phyloP scores from a whole-genome alignment of 2,888 invertebrate species.

The Rhodophaea formosa region DNA sequence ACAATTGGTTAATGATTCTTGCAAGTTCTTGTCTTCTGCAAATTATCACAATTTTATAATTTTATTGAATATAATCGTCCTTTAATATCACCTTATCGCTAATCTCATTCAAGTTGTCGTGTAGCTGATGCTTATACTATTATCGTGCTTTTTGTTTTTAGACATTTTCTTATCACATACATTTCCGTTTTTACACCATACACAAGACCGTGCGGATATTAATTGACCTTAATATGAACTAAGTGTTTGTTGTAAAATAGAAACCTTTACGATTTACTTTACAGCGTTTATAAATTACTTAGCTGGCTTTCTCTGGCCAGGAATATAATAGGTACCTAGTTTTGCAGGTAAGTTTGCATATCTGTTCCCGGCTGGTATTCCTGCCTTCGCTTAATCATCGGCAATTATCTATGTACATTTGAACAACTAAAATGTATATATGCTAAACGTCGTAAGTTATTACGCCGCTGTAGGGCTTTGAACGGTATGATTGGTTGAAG shows the following conservation, averaged over 20 bases:
- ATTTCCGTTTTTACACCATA: too few species aligned
- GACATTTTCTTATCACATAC: too few species aligned
- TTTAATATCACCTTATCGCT: too few species aligned
- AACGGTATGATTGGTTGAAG: conserved; percentile 18
- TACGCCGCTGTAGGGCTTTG: conserved; percentile 2
- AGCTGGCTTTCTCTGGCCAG: neutral
- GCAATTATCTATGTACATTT: conserved; percentile 23
- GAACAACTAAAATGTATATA: conserved; percentile 13
- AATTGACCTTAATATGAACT: neutral
- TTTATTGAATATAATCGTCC: too few species aligned
- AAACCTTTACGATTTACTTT: neutral
- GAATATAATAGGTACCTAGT: neutral
- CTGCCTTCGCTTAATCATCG: conserved; percentile 21
- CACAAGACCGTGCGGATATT: neutral
- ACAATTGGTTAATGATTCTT: too few species aligned
- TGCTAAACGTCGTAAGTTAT: conserved; percentile 5
- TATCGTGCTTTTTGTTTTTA: too few species aligned
- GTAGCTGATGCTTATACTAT: too few species aligned
- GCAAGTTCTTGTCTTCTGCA: too few species aligned
- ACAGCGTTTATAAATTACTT: neutral
- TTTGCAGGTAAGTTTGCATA: neutral
- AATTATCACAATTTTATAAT: too few species aligned
- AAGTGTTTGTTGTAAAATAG: neutral
- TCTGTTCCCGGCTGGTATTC: neutral
- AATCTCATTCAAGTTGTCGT: too few species aligned